phyloP scores from a whole-genome alignment of 2,113 vertebrate species.

The Aegithalos caudatus region DNA sequence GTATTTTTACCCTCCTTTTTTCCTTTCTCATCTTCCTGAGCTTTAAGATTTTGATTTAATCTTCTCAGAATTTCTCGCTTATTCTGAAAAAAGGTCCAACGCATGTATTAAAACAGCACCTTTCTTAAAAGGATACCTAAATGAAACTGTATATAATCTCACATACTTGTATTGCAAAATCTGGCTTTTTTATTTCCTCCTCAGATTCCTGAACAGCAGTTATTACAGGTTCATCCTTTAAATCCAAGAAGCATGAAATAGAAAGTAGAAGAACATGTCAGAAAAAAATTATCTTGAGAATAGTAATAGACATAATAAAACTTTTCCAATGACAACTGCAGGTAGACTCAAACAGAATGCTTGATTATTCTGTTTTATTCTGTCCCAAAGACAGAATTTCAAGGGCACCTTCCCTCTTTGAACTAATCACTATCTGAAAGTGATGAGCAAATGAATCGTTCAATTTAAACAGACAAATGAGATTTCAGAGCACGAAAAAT shows the following conservation, averaged over 20 bases:
- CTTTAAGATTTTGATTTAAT: slow-evolving; percentile 91
- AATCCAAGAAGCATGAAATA: slow-evolving; percentile 18
- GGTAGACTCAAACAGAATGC: not conserved
- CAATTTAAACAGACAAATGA: not conserved
- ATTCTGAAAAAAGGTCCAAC: slow-evolving; percentile 73
- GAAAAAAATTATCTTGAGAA: not conserved
- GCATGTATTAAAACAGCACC: not conserved
- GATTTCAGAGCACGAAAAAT: not conserved
- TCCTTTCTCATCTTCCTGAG: slow-evolving; percentile 71
- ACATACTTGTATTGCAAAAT: slow-evolving; percentile 73
- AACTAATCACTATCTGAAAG: not conserved
- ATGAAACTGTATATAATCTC: not conserved
- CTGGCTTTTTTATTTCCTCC: slow-evolving; percentile 69
- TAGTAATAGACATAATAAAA: not conserved
- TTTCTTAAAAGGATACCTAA: not conserved
- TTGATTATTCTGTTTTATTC: not conserved
- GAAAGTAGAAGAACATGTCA: not conserved
- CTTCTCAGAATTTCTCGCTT: slow-evolving; percentile 90
- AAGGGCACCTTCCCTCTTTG: not conserved
- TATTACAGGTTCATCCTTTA: slow-evolving; percentile 68
- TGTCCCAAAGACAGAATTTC: not conserved
- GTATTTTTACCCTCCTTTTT: slow-evolving; percentile 1
- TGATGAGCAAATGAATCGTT: not conserved
- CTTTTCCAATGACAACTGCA: not conserved
- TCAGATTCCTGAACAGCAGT: slow-evolving; percentile 42